Percentiles rank a stretch among this genome's conserved stretches.
Conservation (phyloP, 2,797 vertebrate species). For the Cirrhinus mrigala region DNA sequence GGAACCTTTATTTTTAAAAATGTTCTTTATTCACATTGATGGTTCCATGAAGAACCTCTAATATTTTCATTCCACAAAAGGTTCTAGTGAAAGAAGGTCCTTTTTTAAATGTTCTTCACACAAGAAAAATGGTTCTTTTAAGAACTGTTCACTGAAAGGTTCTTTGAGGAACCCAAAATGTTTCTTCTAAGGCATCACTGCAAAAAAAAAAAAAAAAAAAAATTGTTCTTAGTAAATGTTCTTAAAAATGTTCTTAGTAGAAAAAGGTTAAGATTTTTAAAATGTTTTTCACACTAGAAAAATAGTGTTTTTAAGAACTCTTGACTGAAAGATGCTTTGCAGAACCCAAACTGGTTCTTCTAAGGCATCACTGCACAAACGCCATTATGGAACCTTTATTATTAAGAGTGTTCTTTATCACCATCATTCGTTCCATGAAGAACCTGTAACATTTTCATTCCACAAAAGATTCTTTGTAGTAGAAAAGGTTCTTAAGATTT, state of each 20-base stretch:
- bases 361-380: neutral
- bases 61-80: neutral
- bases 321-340: neutral
- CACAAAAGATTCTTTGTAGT: neutral
- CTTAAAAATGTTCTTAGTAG: no score
- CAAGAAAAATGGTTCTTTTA: no score
- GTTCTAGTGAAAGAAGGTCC: neutral
- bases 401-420: neutral
- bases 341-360: neutral
- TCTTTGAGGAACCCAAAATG: no score
- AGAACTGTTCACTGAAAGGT: no score
- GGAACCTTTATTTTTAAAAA: no score
- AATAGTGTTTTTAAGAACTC: neutral
- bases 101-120: no score
- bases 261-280: neutral
- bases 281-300: neutral
- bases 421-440: neutral
- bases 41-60: neutral
- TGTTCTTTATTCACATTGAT: no score
- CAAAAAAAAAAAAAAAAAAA: no score
- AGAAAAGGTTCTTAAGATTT: neutral
- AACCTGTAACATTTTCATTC: neutral
- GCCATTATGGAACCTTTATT: neutral
- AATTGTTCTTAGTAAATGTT: no score
- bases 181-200: no score